Evolutionary conservation across 2,113 vertebrate species (phyloP), one percentile per base, ranked within the genome.

Genomic region (Aptenodytes patagonicus): DNA sequence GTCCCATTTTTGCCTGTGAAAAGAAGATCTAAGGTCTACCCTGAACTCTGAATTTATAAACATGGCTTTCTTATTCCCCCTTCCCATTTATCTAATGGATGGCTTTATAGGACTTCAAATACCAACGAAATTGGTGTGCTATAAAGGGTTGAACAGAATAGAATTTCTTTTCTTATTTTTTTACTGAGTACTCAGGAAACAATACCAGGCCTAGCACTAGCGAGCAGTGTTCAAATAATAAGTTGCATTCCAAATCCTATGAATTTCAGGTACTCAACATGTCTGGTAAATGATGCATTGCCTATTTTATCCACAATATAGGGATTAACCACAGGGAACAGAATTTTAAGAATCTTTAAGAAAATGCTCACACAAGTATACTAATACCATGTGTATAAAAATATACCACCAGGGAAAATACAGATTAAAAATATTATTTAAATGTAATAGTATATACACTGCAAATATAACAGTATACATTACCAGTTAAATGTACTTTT

Each of bases 361-460:
- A 87, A 90, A 91, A 85, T 61, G 34, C 16, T 78, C 57, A 91
- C 46, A 87, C 65, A 94, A 96, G 62, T 91, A 36, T 94, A 88
- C 62, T 92, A 95, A 94, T 93, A 94, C 32, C 79, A 87, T 87
- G 80, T 95, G 55, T 91, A 93, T 95, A 86, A 96, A 95, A 97
- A 96, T 85, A 96, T 21, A 32, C 19, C 72, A 92, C 46, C 34
- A 83, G 49, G 58, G 86, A 95, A 97, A 97, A 97, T 49, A 97
- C 8, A 91, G 51, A 85, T 88, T 87, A n/a, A 93, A 97, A 96
- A 28, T 78, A 40, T 11, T 46, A 40, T 44, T 66, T 75, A 78
- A 46, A 62, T 62, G 2, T 25, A 40, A 44, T 11, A 26, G 4
- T 19, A 40, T 3, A 11, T 29, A 28, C 13, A 31, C 65, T 44